These are phyloP conservation scores for Leucophenga maculata DNA, from an alignment of 2,888 invertebrate genomes.

Conservation along the genomic window DNA sequence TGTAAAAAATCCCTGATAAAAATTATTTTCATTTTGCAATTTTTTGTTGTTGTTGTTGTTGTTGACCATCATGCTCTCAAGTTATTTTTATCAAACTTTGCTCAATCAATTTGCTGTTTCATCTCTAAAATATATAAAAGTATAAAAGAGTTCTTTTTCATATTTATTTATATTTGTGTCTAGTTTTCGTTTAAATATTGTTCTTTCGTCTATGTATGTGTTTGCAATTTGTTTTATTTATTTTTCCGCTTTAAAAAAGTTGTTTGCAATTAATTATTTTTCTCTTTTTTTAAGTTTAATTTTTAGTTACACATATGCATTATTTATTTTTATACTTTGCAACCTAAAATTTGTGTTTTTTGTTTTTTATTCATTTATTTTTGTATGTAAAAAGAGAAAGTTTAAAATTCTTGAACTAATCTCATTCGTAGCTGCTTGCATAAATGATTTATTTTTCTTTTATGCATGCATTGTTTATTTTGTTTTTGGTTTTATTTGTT, in stretches of 20 bases:
- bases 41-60: constrained; percentile 34
- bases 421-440: too few species aligned
- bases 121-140: constrained; percentile 32
- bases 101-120: constrained; percentile 43
- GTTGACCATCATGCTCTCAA: constrained; percentile 32
- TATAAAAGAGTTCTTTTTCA: constrained; percentile 26
- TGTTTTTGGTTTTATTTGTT: constrained; percentile 20
- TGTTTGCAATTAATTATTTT: not conserved
- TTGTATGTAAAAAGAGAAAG: not conserved
- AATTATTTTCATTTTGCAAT: constrained; percentile 44
- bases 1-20: constrained; percentile 64
- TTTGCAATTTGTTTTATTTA: constrained; percentile 2
- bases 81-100: constrained; percentile 34
- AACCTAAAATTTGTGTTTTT: constrained; percentile 32
- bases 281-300: not conserved
- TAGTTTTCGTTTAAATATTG: constrained; percentile 24
- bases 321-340: constrained; percentile 10
- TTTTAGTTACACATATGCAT: not conserved
- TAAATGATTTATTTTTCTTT: too few species aligned
- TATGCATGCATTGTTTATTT: not conserved
- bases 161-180: constrained; percentile 3
- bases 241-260: constrained; percentile 11
- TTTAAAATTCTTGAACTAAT: not conserved
- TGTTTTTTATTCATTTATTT: constrained; percentile 25
- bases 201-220: constrained; percentile 17